These are phyloP conservation scores for Zosterops lateralis DNA, from an alignment of 2,113 vertebrate species.

Conservation along the genomic window DNA sequence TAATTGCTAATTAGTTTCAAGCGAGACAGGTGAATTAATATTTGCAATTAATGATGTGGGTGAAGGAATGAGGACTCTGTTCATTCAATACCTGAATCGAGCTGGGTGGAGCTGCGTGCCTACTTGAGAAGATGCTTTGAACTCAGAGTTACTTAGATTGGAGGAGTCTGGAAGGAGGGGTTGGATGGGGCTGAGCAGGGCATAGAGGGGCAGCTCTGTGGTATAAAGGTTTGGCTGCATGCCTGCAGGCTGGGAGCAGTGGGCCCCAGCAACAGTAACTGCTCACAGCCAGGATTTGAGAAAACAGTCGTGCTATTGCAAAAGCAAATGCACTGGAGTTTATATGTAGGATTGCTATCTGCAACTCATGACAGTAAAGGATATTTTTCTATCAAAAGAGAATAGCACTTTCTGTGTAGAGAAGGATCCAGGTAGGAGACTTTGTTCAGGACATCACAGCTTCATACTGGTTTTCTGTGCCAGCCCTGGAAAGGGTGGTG, in stretches of 20 bases:
- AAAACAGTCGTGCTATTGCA: background rate
- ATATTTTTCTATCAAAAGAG: background rate
- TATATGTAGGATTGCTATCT: background rate
- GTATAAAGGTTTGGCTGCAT: background rate
- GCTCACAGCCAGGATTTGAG: background rate
- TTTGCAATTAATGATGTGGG: background rate
- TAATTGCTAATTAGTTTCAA: background rate
- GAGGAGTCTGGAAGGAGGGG: background rate
- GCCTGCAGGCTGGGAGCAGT: accelerated
- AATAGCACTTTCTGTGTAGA: background rate
- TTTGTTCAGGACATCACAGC: background rate
- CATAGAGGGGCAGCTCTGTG: background rate
- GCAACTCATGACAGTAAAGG: background rate
- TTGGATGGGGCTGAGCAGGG: background rate
- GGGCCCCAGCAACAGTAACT: background rate
- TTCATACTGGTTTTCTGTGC: background rate
- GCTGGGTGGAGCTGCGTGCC: background rate
- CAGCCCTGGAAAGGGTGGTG: background rate
- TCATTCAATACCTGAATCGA: background rate
- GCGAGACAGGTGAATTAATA: background rate
- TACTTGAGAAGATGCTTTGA: background rate
- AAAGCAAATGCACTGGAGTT: background rate
- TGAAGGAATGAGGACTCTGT: background rate
- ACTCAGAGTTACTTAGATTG: background rate
- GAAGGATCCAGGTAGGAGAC: background rate